Evolutionary conservation across 1,140 invertebrate genomes (phyloP).

Genomic region (Conopomorpha cramerella): DNA sequence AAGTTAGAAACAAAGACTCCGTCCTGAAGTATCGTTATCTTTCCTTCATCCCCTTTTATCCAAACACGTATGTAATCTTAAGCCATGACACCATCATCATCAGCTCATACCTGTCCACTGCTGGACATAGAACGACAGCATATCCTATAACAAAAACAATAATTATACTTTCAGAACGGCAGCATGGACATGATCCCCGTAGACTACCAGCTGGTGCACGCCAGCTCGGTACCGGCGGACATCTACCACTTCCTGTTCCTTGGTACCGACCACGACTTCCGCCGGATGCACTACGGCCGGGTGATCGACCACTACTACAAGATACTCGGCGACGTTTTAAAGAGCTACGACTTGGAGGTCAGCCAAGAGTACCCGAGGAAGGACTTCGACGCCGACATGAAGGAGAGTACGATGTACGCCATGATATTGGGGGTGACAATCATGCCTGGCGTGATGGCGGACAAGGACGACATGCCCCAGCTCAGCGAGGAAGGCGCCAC

Average conservation of each 20-base stretch:
- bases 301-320: conserved; percentile 52
- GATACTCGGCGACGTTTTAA: conserved; percentile 22
- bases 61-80: neutral
- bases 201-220: conserved; percentile 59
- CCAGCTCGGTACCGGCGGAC: conserved; percentile 55
- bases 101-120: too few relatives aligned
- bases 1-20: too few relatives aligned
- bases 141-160: too few relatives aligned
- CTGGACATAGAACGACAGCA: too few relatives aligned
- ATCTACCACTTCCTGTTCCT: conserved; percentile 60
- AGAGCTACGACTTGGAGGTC: conserved; percentile 14
- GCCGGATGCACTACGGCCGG: conserved; percentile 36
- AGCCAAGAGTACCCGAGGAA: conserved; percentile 15
- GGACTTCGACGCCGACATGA: conserved; percentile 20
- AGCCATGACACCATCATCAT: too few relatives aligned
- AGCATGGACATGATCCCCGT: conserved; percentile 34
- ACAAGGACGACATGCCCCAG: neutral
- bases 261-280: conserved; percentile 45
- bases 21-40: neutral
- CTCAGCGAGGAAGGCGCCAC: too few relatives aligned
- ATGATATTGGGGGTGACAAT: neutral
- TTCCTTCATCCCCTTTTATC: neutral
- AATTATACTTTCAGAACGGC: conserved; percentile 32
- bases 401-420: conserved; percentile 7
- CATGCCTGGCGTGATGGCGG: neutral